Base-by-base conservation (phyloP, 2,888 invertebrate genomes). In the Tenthredo distinguenda region DNA sequence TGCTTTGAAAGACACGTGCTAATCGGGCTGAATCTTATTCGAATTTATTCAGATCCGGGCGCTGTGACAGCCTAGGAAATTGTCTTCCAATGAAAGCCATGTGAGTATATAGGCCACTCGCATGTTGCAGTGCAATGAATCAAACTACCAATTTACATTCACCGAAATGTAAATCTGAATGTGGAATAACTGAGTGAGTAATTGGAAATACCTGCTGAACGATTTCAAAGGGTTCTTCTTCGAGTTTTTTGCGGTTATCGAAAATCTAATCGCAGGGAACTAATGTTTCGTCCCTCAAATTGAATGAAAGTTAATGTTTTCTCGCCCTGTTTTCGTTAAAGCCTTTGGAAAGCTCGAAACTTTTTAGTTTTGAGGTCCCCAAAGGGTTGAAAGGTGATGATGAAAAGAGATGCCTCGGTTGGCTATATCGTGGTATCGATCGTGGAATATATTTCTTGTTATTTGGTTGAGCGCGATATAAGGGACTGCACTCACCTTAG, bases 51-150 rank as follows among this genome's bases (percentile, higher is more conserved):
- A 79, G 58, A 34, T 34, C 21, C 10, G 4, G 26, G 58, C 47
- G 9, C 40, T 26, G 50, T 5, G 76, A 76, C 47, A 47, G 26
- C 58, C 55, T 34, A n/a, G 76, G 50, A 76, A 21, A 76, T 76
- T 76, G 76, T 76, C 76, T 76, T 15, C 18, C 26, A 26, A 47
- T 31, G 76, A 76, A 47, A 31, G 55, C 50, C 58, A 55, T 58
- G 77, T n/a, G 26, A 26, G 21, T 26, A 47, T 79, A 37, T n/a
- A 79, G 79, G 7, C 58, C 37, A 37, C 21, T 79, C 55, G 79
- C 79, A 79, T 79, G 79, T 58, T 26, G 58, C 55, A 79, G 55
- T n/a, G 79, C 34, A 37, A 55, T 79, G 58, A 79, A 55, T 79
- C 79, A 79, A 37, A 79, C 18, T 37, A n/a, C n/a, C 9, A 58